Evolutionary conservation across 2,888 invertebrate genomes (phyloP), one percentile per base, ranked within the genome.

Genomic region (Encarsia formosa): DNA sequence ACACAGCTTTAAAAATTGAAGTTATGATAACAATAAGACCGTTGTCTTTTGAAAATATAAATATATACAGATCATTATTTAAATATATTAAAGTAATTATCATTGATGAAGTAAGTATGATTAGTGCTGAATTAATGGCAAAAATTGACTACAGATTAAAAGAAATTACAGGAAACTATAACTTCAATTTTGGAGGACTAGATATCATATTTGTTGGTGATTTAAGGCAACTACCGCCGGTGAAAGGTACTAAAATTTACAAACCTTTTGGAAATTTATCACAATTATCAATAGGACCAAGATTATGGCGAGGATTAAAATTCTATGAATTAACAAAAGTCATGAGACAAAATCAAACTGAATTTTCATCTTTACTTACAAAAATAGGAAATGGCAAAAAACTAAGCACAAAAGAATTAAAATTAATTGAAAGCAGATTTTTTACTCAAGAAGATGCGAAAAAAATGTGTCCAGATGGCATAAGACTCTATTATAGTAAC

Each of bases 51-150:
- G 73, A 74, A 63, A 73, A 69, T 47, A 64, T 64, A 38, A 53
- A 61, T 29, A 59, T 58, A 31, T 63, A 60, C 53, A 23, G 61
- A 48, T 15, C 51, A 18, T 43, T 65, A 3, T 70, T 70, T 42
- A 62, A 52, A 61, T 64, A 58, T 20, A 57, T 66, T n/a, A 56
- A 57, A 52, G 63, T 64, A 4, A 5, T 71, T 6, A 65, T 71
- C 24, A 66, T 70, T 31, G 69, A 70, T 57, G 69, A 70, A 65
- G 50, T 69, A 2, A 70, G 68, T 49, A 71, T 70, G 67, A 60
- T 73, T 37, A 50, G 63, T 13, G 66, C 65, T 18, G 66, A 68
- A 52, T 35, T 68, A 26, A 55, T 70, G 19, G 29, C 19, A 13
- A 50, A 65, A 47, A 64, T 70, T 31, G 63, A 69, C 61, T 19